phyloP scores from a whole-genome alignment of 2,797 vertebrate species.

The Lepilemur ruficaudatus region DNA sequence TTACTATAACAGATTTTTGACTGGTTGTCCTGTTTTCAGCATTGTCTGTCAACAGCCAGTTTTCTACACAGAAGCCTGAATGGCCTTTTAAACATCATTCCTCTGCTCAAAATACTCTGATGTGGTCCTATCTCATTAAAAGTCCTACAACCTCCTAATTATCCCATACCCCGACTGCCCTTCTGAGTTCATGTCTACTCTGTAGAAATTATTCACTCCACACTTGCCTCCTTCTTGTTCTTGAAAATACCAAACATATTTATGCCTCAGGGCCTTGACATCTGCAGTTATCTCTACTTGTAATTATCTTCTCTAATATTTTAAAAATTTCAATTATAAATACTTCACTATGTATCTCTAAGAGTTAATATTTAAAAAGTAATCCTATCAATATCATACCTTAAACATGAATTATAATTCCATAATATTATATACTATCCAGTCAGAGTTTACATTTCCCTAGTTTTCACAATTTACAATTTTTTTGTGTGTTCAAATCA shows the following conservation, averaged over 20 bases:
- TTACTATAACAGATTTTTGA: neutral
- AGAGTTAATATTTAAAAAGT: neutral
- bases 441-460: neutral
- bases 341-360: neutral
- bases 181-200: neutral
- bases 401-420: neutral
- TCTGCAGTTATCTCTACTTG: neutral
- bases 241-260: neutral
- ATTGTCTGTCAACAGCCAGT: neutral
- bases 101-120: neutral
- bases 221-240: neutral
- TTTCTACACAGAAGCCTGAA: neutral
- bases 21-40: neutral
- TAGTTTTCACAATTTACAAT: neutral
- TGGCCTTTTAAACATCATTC: neutral
- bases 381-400: neutral
- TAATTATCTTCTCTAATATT: neutral
- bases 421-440: neutral
- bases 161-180: neutral
- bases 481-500: neutral
- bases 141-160: neutral
- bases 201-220: neutral
- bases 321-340: neutral
- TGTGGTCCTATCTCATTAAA: neutral
- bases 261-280: neutral